Evolutionary conservation across 1,140 invertebrate genomes (phyloP).

Genomic region (Lasioglossum baleicum): DNA sequence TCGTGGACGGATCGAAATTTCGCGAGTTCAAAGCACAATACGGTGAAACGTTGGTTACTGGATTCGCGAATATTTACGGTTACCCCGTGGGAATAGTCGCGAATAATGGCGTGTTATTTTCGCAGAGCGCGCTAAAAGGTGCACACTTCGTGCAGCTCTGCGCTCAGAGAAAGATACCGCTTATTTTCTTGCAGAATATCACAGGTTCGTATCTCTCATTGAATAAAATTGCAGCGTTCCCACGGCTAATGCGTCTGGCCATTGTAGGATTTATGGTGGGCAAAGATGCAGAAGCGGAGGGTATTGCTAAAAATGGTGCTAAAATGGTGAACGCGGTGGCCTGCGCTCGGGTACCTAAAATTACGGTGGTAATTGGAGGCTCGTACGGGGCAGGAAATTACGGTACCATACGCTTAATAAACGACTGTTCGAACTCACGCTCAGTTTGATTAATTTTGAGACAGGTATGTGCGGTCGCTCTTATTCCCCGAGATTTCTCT

Average conservation of each 20-base stretch:
- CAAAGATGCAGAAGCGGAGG: constrained; percentile 95
- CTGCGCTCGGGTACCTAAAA: constrained; percentile 98
- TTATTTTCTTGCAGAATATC: constrained; percentile 98
- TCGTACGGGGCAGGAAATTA: constrained; percentile 99
- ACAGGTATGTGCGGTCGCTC: constrained; percentile 88
- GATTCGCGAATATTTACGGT: constrained; percentile 95
- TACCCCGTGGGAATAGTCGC: constrained; percentile 96
- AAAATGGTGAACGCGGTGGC: constrained; percentile 99
- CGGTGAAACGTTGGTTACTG: constrained; percentile 97
- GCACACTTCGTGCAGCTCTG: constrained; percentile 99
- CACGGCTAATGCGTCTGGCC: too few species aligned
- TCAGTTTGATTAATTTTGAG: too few species aligned
- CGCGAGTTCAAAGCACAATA: constrained; percentile 98
- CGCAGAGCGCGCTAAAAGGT: constrained; percentile 97
- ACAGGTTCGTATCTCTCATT: constrained; percentile 89
- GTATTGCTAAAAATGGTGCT: constrained; percentile 99
- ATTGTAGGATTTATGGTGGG: constrained; percentile 97
- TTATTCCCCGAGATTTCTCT: constrained; percentile 94
- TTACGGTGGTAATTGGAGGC: constrained; percentile 95
- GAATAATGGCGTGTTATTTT: constrained; percentile 99
- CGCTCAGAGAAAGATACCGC: constrained; percentile 95
- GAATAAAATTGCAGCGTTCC: too few species aligned
- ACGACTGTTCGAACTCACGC: constrained; percentile 71
- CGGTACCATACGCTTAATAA: constrained; percentile 78
- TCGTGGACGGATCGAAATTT: constrained; percentile 98